A percentile compares a stretch with the other conserved stretches of the same genome.
phyloP scores from a whole-genome alignment of 2,113 vertebrate species.

The Cairina moschata region DNA sequence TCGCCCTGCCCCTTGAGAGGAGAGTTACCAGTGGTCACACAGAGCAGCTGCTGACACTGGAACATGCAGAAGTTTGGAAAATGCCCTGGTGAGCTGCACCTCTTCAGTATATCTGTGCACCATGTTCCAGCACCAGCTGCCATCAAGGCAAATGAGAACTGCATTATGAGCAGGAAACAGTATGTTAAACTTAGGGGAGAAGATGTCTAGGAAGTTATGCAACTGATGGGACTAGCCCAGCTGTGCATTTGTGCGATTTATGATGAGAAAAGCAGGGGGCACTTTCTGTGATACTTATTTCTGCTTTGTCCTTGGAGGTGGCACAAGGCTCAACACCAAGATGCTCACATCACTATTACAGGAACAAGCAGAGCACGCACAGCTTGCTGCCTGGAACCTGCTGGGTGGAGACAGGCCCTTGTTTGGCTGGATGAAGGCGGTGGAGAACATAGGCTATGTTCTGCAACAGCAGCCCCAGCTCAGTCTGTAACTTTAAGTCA shows the following conservation, averaged over 20 bases:
- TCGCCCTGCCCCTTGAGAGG: not conserved
- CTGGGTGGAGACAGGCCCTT: not conserved
- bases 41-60: not conserved
- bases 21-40: not conserved
- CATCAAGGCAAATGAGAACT: not conserved
- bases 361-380: not conserved
- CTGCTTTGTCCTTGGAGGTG: constrained; percentile 17
- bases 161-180: not conserved
- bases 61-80: not conserved
- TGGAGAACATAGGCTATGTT: not conserved
- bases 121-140: not conserved
- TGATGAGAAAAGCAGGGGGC: not conserved
- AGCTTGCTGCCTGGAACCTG: not conserved
- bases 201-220: not conserved
- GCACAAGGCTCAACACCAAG: not conserved
- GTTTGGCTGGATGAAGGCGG: not conserved
- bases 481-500: constrained; percentile 24
- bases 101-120: not conserved
- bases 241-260: not conserved
- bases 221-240: not conserved
- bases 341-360: not conserved
- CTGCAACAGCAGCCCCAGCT: not conserved
- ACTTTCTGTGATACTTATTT: constrained; percentile 27
- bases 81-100: not conserved
- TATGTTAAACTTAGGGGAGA: not conserved